Evolutionary conservation across 2,113 vertebrate species (phyloP), one percentile per base, ranked within the genome.

Genomic region (Gambusia holbrooki): DNA sequence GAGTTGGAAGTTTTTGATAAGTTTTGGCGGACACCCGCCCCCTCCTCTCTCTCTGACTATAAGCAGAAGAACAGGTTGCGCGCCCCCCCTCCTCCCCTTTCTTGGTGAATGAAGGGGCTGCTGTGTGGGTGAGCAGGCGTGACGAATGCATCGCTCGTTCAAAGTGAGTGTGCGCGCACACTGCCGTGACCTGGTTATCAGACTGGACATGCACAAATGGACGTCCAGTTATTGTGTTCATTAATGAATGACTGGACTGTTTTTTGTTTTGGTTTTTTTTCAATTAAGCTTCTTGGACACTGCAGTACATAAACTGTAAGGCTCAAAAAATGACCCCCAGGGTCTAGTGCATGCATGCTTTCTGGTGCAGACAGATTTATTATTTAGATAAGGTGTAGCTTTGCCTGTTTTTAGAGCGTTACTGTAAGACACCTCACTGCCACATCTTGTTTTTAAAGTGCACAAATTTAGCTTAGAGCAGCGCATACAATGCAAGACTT

Each of bases 141-240:
- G 81, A 88, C 88, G 76, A 87, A 88, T 82, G 77, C 32, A 71
- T 68, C 71, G 70, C 71, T 72, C 37, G 27, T 58, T 82, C 74
- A 79, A 27, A 64, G 74, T 27, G 69, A 62, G 40, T 60, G 51
- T 58, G 51, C 25, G 9, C 67, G 73, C 66, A 48, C 66, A 48
- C 66, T 17, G 81, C 68, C 37, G 35, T 74, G 77, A 63, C 83
- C 75, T 70, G 80, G 9, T 74, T 80, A 82, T 84, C 72, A 58
- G 80, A 82, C 81, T 61, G 35, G 42, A 68, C 40, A 8, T 32
- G n/a, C 66, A 33, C 63, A 51, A 40, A 51, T 62, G 67, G 12
- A 37, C 40, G 73, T 78, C 45, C 75, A n/a, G 64, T 82, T 80
- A 69, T 69, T 86, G 13, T 62, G 29, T 66, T 81, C 37, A 35